Evolutionary conservation across 2,113 vertebrate genomes (phyloP).

Genomic region (Pelodiscus sinensis): DNA sequence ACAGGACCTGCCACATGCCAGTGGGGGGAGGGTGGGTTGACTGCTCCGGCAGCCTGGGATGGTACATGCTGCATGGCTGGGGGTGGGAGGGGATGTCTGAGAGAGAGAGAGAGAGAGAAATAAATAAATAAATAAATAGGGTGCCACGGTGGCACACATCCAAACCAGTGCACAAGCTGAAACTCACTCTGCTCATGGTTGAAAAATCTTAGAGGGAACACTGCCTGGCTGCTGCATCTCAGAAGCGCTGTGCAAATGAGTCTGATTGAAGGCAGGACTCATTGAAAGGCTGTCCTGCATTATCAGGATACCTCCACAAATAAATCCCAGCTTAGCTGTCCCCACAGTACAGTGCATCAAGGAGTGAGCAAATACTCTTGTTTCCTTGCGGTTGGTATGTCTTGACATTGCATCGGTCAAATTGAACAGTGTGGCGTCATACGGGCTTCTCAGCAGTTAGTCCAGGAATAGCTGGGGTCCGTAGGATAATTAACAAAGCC

Average conservation of each 20-base stretch:
- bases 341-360: fast-evolving
- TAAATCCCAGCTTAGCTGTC: fast-evolving
- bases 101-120: too few species aligned
- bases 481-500: constrained; percentile 10
- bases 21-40: too few species aligned
- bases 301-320: fast-evolving
- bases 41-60: too few species aligned
- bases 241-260: not conserved
- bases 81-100: too few species aligned
- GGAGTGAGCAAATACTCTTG: fast-evolving
- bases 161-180: too few species aligned
- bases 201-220: too few species aligned
- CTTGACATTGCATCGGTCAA: not conserved
- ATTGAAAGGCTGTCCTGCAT: fast-evolving
- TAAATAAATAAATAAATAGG: too few species aligned
- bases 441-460: not conserved
- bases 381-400: not conserved
- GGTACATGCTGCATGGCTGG: too few species aligned
- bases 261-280: not conserved
- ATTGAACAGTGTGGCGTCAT: fast-evolving
- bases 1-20: too few species aligned
- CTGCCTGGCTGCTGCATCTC: fast-evolving
- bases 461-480: constrained; percentile 12
- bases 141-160: too few species aligned
- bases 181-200: too few species aligned